Percentiles rank a stretch among this genome's conserved stretches.
phyloP scores from a whole-genome alignment of 2,888 invertebrate genomes.

The Drosophila paramelanica region DNA sequence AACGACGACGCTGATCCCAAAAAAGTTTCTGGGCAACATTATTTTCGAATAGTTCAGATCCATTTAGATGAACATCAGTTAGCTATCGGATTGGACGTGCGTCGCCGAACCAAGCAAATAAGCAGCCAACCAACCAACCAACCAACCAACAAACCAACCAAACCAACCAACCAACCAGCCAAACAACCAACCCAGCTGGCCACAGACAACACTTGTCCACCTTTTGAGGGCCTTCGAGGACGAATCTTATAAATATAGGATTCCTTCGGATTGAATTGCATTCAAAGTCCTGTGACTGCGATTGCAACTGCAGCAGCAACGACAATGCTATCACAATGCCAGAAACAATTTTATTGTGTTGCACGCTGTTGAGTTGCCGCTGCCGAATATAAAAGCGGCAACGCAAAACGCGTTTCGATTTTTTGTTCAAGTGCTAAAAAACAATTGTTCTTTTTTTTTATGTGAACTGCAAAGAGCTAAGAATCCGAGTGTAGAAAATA shows the following conservation, averaged over 20 bases:
- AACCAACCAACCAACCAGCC: constrained; percentile 15
- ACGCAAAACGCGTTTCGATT: constrained; percentile 16
- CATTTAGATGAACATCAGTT: constrained; percentile 85
- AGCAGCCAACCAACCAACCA: constrained; percentile 37
- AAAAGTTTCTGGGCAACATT: constrained; percentile 84
- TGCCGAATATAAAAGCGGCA: constrained; percentile 6
- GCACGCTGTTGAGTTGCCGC: constrained; percentile 14
- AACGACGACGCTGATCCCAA: constrained; percentile 71
- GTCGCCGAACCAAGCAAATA: constrained; percentile 47
- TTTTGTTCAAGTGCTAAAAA: constrained; percentile 66
- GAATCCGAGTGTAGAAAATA: constrained; percentile 35
- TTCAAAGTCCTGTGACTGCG: constrained; percentile 11
- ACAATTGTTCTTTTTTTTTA: constrained; percentile 53
- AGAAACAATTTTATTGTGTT: constrained; percentile 3
- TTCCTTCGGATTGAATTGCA: neutral
- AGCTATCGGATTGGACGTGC: constrained; percentile 85
- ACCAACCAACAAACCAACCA: constrained; percentile 14
- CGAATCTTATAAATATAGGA: constrained; percentile 8
- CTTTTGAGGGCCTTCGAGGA: constrained; percentile 6
- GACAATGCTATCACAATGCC: constrained; percentile 15
- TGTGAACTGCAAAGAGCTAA: constrained; percentile 21
- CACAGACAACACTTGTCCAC: constrained; percentile 21
- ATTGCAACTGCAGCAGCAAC: neutral
- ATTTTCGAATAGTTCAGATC: constrained; percentile 84
- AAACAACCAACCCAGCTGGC: constrained; percentile 23